Evolutionary conservation across 2,113 vertebrate genomes (phyloP).

Genomic region (Saguinus imperator): DNA sequence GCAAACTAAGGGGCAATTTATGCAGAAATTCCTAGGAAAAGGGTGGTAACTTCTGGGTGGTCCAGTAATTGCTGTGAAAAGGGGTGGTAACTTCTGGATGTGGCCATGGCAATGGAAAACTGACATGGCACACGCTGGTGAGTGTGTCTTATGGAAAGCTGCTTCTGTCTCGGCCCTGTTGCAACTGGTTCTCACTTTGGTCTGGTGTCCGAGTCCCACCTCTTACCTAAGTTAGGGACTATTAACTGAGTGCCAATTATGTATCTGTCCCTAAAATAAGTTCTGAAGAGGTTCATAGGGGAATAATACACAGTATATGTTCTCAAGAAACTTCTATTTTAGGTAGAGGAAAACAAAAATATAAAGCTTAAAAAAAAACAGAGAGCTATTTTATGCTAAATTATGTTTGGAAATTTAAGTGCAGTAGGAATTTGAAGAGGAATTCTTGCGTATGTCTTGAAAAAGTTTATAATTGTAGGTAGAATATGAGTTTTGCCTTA

Average conservation of each 20-base stretch:
- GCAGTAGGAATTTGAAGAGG: background rate
- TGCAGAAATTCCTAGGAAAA: no score
- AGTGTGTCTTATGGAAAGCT: no score
- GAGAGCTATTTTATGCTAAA: background rate
- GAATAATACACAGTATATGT: background rate
- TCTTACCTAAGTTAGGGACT: background rate
- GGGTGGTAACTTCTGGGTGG: no score
- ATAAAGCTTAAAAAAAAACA: background rate
- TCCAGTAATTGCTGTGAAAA: no score
- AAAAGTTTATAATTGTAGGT: background rate
- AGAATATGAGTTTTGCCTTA: background rate
- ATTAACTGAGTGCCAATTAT: background rate
- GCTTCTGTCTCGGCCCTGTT: no score
- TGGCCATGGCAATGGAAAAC: no score
- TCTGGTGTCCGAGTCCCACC: no score
- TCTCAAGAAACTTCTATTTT: constrained; percentile 5
- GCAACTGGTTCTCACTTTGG: no score
- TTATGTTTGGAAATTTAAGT: constrained; percentile 24
- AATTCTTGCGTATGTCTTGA: background rate
- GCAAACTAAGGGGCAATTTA: no score
- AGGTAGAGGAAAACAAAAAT: background rate
- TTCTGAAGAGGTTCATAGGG: background rate
- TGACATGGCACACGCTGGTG: no score
- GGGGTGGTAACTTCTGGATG: no score
- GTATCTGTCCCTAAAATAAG: background rate